Base-by-base conservation (phyloP, 2,113 vertebrate genomes). In the Thoracochromis brauschi region DNA sequence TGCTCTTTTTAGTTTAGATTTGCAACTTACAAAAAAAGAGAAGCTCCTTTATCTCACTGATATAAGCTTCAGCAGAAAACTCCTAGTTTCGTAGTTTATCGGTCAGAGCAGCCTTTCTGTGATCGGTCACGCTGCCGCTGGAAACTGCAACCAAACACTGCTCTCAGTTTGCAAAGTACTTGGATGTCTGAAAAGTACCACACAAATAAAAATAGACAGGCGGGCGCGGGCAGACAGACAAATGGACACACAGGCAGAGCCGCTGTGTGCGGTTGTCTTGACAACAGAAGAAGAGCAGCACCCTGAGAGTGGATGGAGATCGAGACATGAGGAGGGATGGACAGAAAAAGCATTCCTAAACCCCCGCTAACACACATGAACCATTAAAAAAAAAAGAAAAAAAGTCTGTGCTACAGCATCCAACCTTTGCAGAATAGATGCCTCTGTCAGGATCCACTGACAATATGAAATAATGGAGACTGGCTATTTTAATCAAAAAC, bases 201-300 rank as follows among this genome's bases (percentile, higher is more conserved):
- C 79, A 83, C 89, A 75, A 87, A 88, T 81, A 87, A 85, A 86
- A 87, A 91, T 65, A 89, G 86, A 79, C 91, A 88, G 81, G 79
- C 79, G 31, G 24, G 40, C 24, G 3, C 42, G 8, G 31, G 75
- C 87, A 89, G 75, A 86, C 80, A 85, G 87, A 90, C 85, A 80
- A 78, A 89, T 63, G 73, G 85, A 90, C 84, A 38, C 58, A 84
- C 82, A 81, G 80, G 84, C 90, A 83, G 89, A 85, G 80, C 81
- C 53, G 58, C 86, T 47, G 78, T 86, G 92, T 87, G 81, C 19
- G 45, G 94, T 95, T 90, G 94, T 93, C 94, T 93, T 95, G 94
- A 93, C 94, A 92, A 95, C 92, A 90, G 89, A 90, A 81, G 75
- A 73, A 82, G 92, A 90, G 86, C 63, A 88, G 84, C 54, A 73